Evolutionary conservation across 1,140 invertebrate genomes (phyloP).

Genomic region (Bicyclus anynana): DNA sequence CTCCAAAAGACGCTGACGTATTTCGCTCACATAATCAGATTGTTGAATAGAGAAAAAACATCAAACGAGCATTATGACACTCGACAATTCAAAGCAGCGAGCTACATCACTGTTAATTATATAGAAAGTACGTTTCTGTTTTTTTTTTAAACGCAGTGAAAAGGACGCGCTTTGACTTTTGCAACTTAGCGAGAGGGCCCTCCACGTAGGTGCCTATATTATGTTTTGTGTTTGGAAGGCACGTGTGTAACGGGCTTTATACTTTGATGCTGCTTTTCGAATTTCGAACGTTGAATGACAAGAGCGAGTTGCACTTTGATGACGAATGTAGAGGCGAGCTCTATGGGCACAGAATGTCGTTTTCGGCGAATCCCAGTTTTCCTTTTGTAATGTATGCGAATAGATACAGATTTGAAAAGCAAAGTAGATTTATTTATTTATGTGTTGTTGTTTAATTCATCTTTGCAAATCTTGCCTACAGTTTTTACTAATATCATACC

Average conservation of each 20-base stretch:
- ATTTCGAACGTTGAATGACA: conserved; percentile 1
- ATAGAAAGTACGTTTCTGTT: conserved; percentile 38
- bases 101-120: conserved; percentile 57
- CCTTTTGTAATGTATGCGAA: not conserved
- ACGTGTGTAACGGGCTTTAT: conserved; percentile 33
- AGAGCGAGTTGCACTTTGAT: conserved; percentile 3
- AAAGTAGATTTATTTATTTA: no score
- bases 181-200: conserved; percentile 53
- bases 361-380: not conserved
- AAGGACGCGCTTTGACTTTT: conserved; percentile 68
- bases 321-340: not conserved
- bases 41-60: conserved; percentile 38
- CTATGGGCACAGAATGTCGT: not conserved
- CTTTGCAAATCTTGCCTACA: no score
- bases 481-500: no score
- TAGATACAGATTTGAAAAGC: no score
- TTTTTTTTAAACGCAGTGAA: conserved; percentile 61
- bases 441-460: no score
- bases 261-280: conserved; percentile 35
- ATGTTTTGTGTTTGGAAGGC: conserved; percentile 46
- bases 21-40: conserved; percentile 27
- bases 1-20: conserved; percentile 4
- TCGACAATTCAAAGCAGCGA: conserved; percentile 58
- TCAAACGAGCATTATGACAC: conserved; percentile 57
- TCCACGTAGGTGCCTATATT: conserved; percentile 25